Evolutionary conservation across 2,113 vertebrate species (phyloP), one percentile per base, ranked within the genome.

Genomic region (Oncorhynchus gorbuscha): DNA sequence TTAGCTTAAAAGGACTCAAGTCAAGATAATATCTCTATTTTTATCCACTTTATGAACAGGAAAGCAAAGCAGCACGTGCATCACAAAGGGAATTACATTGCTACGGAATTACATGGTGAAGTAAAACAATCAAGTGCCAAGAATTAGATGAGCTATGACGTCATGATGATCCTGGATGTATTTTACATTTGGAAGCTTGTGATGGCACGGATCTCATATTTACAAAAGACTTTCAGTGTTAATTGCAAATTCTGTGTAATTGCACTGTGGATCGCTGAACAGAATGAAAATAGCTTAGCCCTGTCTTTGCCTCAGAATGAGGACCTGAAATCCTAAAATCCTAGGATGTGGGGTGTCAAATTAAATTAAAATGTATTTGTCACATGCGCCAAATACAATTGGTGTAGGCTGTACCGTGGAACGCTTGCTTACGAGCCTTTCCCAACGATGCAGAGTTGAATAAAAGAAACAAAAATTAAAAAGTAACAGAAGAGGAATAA

Each of bases 171-270:
- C 74, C 58, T 62, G 68, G 30, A 76, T 72, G 51, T 75, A 35
- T 69, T 80, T 78, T 78, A 67, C 26, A 80, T 80, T 80, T 73
- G 3, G 73, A 71, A 49, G 58, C 70, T 55, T 49, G 49, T 20
- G 61, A 74, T 49, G 26, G 62, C 49, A 39, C 55, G 20, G 49
- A 79, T 79, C 75, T 72, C 30, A 66, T 80, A 82, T 82, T 80
- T 78, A 80, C 73, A 68, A 61, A 76, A 78, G 78, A 75, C 80
- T 80, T 76, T 45, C 39, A 58, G 48, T 73, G 75, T 75, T 84
- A 84, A 84, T 84, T 82, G 65, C 79, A 77, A 81, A 75, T 77
- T 77, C 58, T 51, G 24, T 82, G 69, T 77, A 70, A 76, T 69
- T 68, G 71, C 39, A 70, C 26, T 11, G 69, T 58, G 61, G 73